Base-by-base conservation (phyloP, 2,888 invertebrate species). In the Polyploca ridens region DNA sequence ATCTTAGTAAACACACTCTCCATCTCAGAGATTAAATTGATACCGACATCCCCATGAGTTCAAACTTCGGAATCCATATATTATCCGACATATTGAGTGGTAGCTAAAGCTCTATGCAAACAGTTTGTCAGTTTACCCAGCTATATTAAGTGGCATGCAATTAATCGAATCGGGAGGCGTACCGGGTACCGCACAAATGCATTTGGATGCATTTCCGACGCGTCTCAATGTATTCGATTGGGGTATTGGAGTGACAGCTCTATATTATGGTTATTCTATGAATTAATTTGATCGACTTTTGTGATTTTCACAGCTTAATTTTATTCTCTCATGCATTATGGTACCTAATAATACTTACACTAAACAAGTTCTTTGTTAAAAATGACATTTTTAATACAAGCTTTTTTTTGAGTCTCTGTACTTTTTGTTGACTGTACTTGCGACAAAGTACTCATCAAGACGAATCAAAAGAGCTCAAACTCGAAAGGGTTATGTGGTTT, bases 171-270 rank as follows among this genome's bases (percentile, higher is more conserved):
- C 66, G 69, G 57, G 60, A 27, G 49, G 69, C 63, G 69, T 69
- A 41, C 57, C 16, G 58, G 59, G 46, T 58, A 72, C 72, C 70
- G 66, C 65, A 62, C 67, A 75, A 70, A 74, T 68, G 70, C 76
- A 75, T 74, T 75, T 59, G n/a, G 69, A 64, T 69, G 67, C 71
- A 67, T 63, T 66, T 68, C 72, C 69, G 66, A 65, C 62, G 63
- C 63, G 63, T 60, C 38, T 60, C 59, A 35, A 60, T 60, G n/a
- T 35, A 35, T 33, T 35, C 63, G 62, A 58, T 46, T 58, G 7
- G n/a, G 16, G 3, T 57, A 57, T 11, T 60, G 35, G 38, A 19
- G 54, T 19, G 54, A 19, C 54, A 10, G 10, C 3, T 54, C 19
- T n/a, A 14, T n/a, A 14, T 49, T n/a, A 44, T 16, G 49, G 16